Evolutionary conservation across 2,113 vertebrate species (phyloP), one percentile per base, ranked within the genome.

Genomic region (Malurus melanocephalus): DNA sequence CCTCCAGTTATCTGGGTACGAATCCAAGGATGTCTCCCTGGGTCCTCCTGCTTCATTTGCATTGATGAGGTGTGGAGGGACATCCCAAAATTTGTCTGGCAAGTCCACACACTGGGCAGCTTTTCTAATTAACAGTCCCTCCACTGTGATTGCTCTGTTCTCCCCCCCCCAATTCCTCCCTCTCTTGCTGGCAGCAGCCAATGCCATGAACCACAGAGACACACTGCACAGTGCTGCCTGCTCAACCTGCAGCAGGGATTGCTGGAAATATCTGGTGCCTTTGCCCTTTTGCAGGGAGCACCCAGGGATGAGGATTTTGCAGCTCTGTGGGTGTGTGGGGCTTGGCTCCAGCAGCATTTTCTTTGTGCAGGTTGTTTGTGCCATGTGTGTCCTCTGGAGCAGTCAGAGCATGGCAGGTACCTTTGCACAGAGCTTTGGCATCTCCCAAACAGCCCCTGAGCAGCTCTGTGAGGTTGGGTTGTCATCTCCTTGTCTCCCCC

Each of bases 121-220:
- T 85, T 74, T 89, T 59, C 79, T 51, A 82, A 85, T 91, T 75
- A 87, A 57, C 74, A 4, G 4, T 75, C 30, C 28, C 52, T 60
- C 26, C 2, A 1, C 45, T 69, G 64, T 69, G 75, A 68, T 76
- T 69, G 30, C 79, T 87, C 78, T 40, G 21, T 23, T 83, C 76
- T 74, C 13, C 32, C 20, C 13, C 32, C 20, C 40, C 3, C 8
- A 32, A 1, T 85, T 87, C 82, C 45, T 91, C 52, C 69, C 57
- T 53, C 38, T 67, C 69, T 56, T 19, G 49, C 94, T 92, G 82
- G 56, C 76, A 91, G 79, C 93, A 93, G 76, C 82, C 87, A 67
- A 46, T 64, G 35, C 75, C 0, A 1, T 16, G 65, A 92, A 55
- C 56, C 64, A 69, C 11, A 1, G 90, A 85, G 79, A 77, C n/a